Conservation (phyloP, 2,113 vertebrate species). For the Pterocles gutturalis region DNA sequence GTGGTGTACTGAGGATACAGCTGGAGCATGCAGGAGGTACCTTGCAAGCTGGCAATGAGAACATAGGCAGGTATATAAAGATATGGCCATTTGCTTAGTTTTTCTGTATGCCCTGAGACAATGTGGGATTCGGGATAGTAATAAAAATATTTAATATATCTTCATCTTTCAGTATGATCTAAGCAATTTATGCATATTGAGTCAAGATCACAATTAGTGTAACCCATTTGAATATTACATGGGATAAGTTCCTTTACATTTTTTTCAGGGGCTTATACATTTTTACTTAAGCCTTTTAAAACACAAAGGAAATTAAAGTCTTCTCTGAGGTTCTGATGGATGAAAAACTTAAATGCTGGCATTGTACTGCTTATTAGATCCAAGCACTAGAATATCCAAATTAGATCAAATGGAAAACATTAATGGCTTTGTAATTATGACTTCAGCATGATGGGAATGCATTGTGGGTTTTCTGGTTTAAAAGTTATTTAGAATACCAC, state of each 20-base stretch:
- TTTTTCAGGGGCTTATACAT: not conserved
- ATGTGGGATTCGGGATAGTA: not conserved
- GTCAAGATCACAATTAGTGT: not conserved
- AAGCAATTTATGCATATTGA: not conserved
- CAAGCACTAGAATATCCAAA: not conserved
- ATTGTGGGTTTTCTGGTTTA: not conserved
- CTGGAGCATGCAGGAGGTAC: not conserved
- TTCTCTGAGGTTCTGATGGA: not conserved
- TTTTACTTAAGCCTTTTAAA: not conserved
- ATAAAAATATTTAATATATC: not conserved
- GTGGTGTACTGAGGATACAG: not conserved
- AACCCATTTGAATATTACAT: not conserved
- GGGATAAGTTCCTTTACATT: not conserved
- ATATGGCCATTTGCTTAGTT: not conserved
- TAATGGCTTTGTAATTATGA: not conserved
- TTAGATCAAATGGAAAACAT: not conserved
- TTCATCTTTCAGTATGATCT: not conserved
- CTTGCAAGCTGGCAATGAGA: not conserved
- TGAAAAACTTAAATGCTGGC: not conserved
- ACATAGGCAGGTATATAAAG: not conserved
- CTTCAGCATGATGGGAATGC: not conserved
- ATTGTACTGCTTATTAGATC: not conserved
- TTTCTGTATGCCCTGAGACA: not conserved
- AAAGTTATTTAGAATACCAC: not conserved
- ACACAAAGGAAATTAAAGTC: not conserved